Base-by-base conservation (phyloP, 2,888 invertebrate genomes). In the Campoplex capitator region DNA sequence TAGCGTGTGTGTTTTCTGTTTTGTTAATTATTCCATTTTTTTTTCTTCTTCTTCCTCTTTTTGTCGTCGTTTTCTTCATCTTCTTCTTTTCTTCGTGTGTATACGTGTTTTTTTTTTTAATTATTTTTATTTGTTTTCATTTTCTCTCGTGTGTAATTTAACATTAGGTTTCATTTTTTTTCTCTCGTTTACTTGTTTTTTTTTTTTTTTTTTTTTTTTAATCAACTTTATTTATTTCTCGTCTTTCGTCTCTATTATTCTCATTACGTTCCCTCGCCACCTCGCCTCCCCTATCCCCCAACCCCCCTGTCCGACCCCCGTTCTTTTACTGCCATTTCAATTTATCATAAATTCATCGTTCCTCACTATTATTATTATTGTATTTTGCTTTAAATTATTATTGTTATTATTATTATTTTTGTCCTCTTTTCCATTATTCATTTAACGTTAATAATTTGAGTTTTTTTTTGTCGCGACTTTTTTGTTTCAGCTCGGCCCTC, bases 391-490 rank as follows among this genome's bases (percentile, higher is more conserved):
- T 75, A 42, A 71, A 86, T 80, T 86, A 77, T 86, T 86, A 83
- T 86, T 84, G 80, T 86, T 86, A 81, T 86, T 81, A 76, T 79
- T 83, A 18, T 62, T 71, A 81, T 83, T 78, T 87, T 86, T 68
- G 82, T 71, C 51, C 73, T 77, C 80, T 71, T 35, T 82, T 84
- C 84, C 76, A 79, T 83, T 88, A 73, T 75, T 83, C 81, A 68
- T 80, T 76, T 56, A 79, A 62, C 87, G 68, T 67, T 76, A 84
- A 74, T 84, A 73, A 84, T 86, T 84, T 77, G 81, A 80, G 77
- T 79, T 38, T 38, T 3, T 38, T 58, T 87, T 75, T 56, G 70
- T 82, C 79, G 73, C 81, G 68, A 70, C 48, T 83, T 35, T 74
- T 81, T 70, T 81, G 67, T 58, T 58, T 58, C 58, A 28, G 28